phyloP scores from a whole-genome alignment of 2,797 vertebrate genomes.

The Arrhamphus sclerolepis region DNA sequence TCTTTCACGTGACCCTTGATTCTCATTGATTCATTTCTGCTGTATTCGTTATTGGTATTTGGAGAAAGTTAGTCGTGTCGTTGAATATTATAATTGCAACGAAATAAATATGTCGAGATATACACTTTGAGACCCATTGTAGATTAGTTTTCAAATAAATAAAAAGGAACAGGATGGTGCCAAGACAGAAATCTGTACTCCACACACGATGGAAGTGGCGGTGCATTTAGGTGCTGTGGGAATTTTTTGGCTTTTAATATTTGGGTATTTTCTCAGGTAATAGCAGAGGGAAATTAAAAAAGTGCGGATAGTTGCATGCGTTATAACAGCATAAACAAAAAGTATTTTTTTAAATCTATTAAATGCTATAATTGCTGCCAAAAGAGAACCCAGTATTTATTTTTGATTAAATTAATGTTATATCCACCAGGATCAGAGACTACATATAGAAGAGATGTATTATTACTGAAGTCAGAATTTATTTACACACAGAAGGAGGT shows the following conservation, averaged over 20 bases:
- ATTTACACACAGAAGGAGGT: too few relatives aligned
- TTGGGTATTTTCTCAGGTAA: neutral
- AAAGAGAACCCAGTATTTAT: too few relatives aligned
- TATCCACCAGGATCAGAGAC: too few relatives aligned
- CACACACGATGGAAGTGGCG: constrained; percentile 34
- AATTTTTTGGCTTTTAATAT: fast-evolving
- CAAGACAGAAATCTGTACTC: constrained; percentile 68
- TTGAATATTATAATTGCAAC: neutral
- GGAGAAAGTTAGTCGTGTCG: neutral
- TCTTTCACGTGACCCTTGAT: neutral
- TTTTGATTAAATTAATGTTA: too few relatives aligned
- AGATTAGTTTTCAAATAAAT: constrained; percentile 24
- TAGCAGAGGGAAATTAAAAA: neutral
- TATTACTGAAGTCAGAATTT: too few relatives aligned
- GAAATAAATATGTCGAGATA: neutral
- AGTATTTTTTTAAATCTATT: too few relatives aligned
- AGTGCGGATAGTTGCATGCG: neutral
- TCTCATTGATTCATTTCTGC: neutral
- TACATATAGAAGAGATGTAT: too few relatives aligned
- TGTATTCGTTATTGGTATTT: neutral
- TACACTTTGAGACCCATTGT: constrained; percentile 10
- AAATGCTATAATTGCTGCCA: too few relatives aligned
- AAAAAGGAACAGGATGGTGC: constrained; percentile 62
- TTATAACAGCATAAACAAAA: too few relatives aligned
- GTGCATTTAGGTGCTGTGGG: constrained; percentile 53